phyloP scores from a whole-genome alignment of 2,113 vertebrate species.

The Anthoscopus minutus region DNA sequence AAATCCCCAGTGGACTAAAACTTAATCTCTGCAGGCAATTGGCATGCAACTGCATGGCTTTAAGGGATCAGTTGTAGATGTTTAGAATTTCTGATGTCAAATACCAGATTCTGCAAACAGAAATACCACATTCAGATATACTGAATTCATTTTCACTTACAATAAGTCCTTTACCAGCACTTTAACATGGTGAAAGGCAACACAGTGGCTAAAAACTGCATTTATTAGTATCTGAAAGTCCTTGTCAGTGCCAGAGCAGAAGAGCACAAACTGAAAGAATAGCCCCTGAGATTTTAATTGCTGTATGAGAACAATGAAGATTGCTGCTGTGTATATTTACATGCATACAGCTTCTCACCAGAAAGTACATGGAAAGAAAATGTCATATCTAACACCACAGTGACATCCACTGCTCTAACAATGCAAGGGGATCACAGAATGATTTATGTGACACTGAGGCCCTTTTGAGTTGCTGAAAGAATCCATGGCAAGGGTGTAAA shows the following conservation, averaged over 20 bases:
- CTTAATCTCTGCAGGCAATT: not conserved
- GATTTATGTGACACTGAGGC: not conserved
- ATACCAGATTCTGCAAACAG: not conserved
- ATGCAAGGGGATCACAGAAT: not conserved
- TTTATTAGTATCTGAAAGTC: not conserved
- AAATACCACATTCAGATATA: not conserved
- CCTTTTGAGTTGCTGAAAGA: not conserved
- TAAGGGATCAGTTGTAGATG: not conserved
- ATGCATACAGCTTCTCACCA: not conserved
- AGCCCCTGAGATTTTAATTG: not conserved
- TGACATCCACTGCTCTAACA: not conserved
- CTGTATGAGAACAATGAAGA: not conserved
- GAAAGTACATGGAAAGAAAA: not conserved
- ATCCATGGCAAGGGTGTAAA: not conserved
- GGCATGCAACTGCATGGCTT: not conserved
- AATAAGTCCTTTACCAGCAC: not conserved
- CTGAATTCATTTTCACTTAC: not conserved
- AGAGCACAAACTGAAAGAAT: fast-evolving
- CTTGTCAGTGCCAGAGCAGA: not conserved
- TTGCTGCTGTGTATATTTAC: not conserved
- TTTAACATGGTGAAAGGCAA: not conserved
- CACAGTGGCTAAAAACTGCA: not conserved
- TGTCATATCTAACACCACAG: not conserved
- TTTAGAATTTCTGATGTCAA: not conserved
- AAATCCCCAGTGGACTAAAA: not conserved